phyloP scores from a whole-genome alignment of 2,113 vertebrate species.

The Oostethus manadensis region DNA sequence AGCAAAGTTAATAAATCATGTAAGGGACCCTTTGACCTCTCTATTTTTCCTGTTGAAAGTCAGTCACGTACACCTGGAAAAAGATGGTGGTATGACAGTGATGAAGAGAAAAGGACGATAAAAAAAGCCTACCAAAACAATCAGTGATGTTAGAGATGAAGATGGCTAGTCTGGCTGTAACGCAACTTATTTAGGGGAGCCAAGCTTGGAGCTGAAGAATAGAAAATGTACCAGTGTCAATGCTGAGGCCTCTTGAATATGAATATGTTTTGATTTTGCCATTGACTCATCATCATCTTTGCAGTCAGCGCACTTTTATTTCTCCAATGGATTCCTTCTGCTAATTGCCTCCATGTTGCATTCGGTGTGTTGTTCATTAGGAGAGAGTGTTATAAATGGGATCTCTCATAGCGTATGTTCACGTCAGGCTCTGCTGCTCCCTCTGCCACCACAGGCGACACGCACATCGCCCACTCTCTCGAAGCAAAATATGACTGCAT shows the following conservation, averaged over 20 bases:
- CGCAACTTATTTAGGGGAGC: slow-evolving; percentile 25
- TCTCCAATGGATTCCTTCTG: slow-evolving; percentile 53
- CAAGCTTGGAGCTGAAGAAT: slow-evolving; percentile 25
- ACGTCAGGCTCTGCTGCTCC: slow-evolving; percentile 62
- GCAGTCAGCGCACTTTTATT: slow-evolving; percentile 51
- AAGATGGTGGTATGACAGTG: slow-evolving; percentile 4
- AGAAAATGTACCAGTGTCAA: slow-evolving; percentile 24
- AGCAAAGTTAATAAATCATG: too few species aligned
- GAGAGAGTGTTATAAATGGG: slow-evolving; percentile 62
- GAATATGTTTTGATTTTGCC: slow-evolving; percentile 27
- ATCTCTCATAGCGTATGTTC: slow-evolving; percentile 67
- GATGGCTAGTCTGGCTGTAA: slow-evolving; percentile 53
- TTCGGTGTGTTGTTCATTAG: slow-evolving; percentile 62
- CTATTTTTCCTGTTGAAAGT: neutral
- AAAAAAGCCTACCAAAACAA: slow-evolving; percentile 38
- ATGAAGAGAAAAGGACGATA: slow-evolving; percentile 6
- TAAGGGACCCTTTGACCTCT: too few species aligned
- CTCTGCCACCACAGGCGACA: slow-evolving; percentile 57
- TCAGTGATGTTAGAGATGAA: slow-evolving; percentile 45
- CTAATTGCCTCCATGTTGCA: slow-evolving; percentile 53
- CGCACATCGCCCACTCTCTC: slow-evolving; percentile 60
- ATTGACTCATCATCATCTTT: slow-evolving; percentile 46
- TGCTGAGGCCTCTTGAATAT: slow-evolving; percentile 33
- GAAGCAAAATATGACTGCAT: slow-evolving; percentile 54
- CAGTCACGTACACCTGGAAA: too few species aligned